These are phyloP conservation scores for Lycia hirtaria DNA, from an alignment of 2,888 invertebrate species.

Conservation along the genomic window DNA sequence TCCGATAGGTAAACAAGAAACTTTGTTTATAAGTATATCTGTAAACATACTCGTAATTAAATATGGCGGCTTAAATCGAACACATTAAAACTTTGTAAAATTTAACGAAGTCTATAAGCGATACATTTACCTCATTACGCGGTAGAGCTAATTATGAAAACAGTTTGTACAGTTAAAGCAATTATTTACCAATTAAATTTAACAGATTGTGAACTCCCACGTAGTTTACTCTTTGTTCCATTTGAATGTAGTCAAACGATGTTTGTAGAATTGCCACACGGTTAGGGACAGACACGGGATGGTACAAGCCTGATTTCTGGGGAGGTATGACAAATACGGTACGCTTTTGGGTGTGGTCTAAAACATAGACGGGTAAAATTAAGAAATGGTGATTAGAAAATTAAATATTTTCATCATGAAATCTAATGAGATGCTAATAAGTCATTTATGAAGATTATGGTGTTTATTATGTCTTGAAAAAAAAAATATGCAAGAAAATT, in stretches of 20 bases:
- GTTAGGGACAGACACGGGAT: conserved; percentile 67
- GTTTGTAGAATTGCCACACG: conserved; percentile 45
- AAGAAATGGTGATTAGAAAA: background rate
- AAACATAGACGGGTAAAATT: background rate
- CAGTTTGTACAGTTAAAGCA: conserved; percentile 5
- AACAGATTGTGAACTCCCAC: conserved; percentile 36
- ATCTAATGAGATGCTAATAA: too few species aligned
- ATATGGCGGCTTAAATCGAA: background rate
- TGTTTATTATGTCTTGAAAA: too few species aligned
- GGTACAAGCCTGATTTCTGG: conserved; percentile 51
- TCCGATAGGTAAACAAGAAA: too few species aligned
- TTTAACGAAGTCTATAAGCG: conserved; percentile 1
- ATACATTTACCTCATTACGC: conserved; percentile 9
- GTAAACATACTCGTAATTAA: background rate
- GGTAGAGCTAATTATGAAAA: conserved; percentile 15
- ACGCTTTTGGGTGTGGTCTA: conserved; percentile 22
- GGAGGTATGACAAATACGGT: conserved; percentile 43
- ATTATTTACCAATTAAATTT: conserved; percentile 34
- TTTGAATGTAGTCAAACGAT: conserved; percentile 49
- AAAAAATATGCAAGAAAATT: too few species aligned
- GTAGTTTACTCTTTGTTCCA: conserved; percentile 33
- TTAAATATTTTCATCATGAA: background rate
- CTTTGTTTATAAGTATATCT: background rate
- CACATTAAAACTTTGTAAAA: conserved; percentile 2
- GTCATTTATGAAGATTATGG: too few species aligned